Evolutionary conservation across 2,113 vertebrate genomes (phyloP).

Genomic region (Heterotis niloticus): DNA sequence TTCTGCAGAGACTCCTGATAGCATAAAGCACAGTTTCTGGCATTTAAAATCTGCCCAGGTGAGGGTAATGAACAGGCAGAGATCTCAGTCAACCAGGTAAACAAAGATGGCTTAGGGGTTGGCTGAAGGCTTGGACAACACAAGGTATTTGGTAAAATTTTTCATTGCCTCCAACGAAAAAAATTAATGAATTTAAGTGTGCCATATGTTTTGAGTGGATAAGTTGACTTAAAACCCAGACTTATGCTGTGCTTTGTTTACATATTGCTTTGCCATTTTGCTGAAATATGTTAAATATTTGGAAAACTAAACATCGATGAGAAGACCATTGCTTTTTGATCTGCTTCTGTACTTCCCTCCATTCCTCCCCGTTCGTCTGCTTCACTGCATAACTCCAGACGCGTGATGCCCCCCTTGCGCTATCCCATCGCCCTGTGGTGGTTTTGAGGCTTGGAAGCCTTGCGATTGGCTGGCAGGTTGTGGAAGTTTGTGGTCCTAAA

Average conservation of each 20-base stretch:
- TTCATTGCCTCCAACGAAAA: too few species aligned
- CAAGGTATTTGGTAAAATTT: too few species aligned
- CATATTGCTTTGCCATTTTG: neutral
- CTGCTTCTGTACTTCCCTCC: neutral
- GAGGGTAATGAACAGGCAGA: neutral
- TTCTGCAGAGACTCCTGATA: slow-evolving; percentile 1
- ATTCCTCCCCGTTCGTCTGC: neutral
- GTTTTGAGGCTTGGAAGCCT: neutral
- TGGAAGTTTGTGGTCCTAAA: slow-evolving; percentile 21
- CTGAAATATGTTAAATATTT: neutral
- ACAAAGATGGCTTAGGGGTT: too few species aligned
- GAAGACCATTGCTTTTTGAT: neutral
- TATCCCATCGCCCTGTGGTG: neutral
- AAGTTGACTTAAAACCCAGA: too few species aligned
- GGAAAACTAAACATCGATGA: neutral
- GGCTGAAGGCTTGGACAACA: too few species aligned
- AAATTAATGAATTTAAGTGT: too few species aligned
- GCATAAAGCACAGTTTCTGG: neutral
- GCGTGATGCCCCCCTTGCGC: neutral
- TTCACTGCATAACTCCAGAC: neutral
- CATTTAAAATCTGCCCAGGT: neutral
- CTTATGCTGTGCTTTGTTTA: neutral
- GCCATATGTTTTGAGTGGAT: too few species aligned
- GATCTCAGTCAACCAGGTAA: neutral
- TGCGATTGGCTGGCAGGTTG: neutral